phyloP scores from a whole-genome alignment of 2,113 vertebrate species.

The Promerops cafer region DNA sequence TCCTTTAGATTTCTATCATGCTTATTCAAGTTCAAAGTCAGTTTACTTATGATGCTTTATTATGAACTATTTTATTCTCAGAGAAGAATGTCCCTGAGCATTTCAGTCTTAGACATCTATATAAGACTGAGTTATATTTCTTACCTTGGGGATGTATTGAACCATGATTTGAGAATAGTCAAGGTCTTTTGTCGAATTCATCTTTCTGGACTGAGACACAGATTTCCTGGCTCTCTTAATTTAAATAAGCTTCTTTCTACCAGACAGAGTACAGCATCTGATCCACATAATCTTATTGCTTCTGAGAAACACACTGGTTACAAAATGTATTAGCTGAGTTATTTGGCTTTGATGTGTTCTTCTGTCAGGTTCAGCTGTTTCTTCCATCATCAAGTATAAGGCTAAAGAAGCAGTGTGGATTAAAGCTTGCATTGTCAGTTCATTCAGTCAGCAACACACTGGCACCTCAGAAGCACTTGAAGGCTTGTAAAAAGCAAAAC shows the following conservation, averaged over 20 bases:
- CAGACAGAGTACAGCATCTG: neutral
- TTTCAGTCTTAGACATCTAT: neutral
- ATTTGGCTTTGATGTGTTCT: neutral
- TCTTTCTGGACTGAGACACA: neutral
- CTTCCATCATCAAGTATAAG: neutral
- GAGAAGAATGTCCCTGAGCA: neutral
- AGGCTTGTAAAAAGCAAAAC: neutral
- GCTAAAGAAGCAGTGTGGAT: neutral
- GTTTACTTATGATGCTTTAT: neutral
- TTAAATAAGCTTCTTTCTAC: neutral
- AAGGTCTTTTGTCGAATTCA: conserved; percentile 5
- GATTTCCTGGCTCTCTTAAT: neutral
- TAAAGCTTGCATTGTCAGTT: neutral
- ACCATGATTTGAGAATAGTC: conserved; percentile 63
- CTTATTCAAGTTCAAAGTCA: neutral
- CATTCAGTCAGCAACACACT: neutral
- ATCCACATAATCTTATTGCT: conserved; percentile 29
- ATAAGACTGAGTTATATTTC: neutral
- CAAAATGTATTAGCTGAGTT: neutral
- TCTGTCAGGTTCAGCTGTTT: neutral
- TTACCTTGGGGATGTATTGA: conserved; percentile 78
- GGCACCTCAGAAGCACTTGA: neutral
- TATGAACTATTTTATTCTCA: neutral
- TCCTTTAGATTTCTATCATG: neutral
- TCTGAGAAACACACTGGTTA: neutral